Conservation (phyloP, 2,797 vertebrate genomes). For the Cynopterus sphinx region DNA sequence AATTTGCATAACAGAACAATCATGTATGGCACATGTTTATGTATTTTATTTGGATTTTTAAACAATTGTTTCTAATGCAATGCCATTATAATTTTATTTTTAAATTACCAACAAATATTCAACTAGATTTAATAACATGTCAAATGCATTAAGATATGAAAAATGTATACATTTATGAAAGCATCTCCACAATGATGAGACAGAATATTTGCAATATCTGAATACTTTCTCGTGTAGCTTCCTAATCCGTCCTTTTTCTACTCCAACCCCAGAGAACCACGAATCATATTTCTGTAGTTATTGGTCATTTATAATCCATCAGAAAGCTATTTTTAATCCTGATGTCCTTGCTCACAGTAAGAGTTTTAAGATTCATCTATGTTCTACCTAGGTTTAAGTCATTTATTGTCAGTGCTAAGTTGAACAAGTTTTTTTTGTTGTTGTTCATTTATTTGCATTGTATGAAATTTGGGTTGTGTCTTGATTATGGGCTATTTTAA, state of each 20-base stretch:
- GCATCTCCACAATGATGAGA: too few relatives aligned
- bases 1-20: background rate
- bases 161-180: too few relatives aligned
- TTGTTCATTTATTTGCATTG: too few relatives aligned
- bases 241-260: too few relatives aligned
- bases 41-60: background rate
- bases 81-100: background rate
- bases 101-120: background rate
- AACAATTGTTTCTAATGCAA: background rate
- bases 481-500: background rate
- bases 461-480: too few relatives aligned
- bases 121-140: background rate
- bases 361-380: background rate
- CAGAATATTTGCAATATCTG: background rate
- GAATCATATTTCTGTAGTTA: background rate
- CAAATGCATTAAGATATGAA: background rate
- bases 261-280: background rate
- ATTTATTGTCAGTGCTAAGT: background rate
- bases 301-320: background rate
- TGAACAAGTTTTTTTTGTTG: too few relatives aligned
- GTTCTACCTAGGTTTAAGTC: background rate
- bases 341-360: background rate
- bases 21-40: background rate
- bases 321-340: background rate
- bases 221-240: background rate